Base-by-base conservation (phyloP, 2,797 vertebrate species). In the Epinephelus awoara region DNA sequence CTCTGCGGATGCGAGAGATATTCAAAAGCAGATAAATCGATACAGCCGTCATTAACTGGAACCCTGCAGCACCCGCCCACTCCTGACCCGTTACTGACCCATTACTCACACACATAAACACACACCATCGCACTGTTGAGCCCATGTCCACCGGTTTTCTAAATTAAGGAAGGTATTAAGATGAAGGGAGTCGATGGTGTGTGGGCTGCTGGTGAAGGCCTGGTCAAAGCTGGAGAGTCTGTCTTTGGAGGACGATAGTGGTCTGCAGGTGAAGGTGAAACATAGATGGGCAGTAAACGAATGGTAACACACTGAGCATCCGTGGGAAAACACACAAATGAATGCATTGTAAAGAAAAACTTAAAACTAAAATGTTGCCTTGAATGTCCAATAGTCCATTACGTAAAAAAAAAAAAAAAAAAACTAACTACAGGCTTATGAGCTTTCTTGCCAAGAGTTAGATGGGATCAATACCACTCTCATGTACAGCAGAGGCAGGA, bases 21-120 rank as follows among this genome's bases (percentile, higher is more conserved):
- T 80, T 84, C 68, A 77, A 79, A 69, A 87, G 65, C 85, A 74
- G 51, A 88, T 77, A 72, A 87, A 90, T 91, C 85, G 29, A 90
- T 85, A 44, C 8, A 12, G 71, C 21, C 18, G 44, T 83, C 72
- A 67, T 82, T 84, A 90, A 75, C 67, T 50, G 70, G 56, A 82
- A 75, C 67, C 79, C 81, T 77, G 73, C 67, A 38, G 79, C 38
- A 2, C 29, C 58, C 70, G 18, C 81, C 86, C 81, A 85, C 85
- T 72, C 59, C 55, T 79, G 72, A 75, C 80, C 85, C 27, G 5
- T 0, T 54, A 17, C 74, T 71, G 83, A 92, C 75, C 85, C 73
- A 0, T 34, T n/a, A 27, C 52, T 49, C 75, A 49, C 83, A 77
- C 76, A 72, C 66, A 76, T 15, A 73, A 70, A 52, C n/a, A 85